These are phyloP conservation scores for Trilocha varians DNA, from an alignment of 2,888 invertebrate species.

Conservation along the genomic window DNA sequence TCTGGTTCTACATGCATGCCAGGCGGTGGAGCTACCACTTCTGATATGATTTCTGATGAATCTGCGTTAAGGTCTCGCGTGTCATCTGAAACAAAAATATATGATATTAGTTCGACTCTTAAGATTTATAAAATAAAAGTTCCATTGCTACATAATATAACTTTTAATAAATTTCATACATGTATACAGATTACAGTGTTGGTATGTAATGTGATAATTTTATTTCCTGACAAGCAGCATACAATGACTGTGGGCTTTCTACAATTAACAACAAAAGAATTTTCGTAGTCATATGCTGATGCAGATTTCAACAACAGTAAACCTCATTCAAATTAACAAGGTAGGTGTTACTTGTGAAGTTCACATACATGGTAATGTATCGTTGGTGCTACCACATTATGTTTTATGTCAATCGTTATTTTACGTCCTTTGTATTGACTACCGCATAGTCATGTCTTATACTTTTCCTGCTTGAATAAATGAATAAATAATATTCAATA, in stretches of 20 bases:
- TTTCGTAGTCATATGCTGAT: too few relatives aligned
- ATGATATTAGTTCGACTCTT: too few relatives aligned
- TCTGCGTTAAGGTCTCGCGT: slow-evolving; percentile 53
- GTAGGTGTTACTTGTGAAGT: slow-evolving; percentile 1
- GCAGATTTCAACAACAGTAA: too few relatives aligned
- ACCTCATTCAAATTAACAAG: slow-evolving; percentile 1
- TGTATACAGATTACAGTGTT: too few relatives aligned
- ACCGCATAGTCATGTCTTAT: slow-evolving; percentile 16
- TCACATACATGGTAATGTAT: slow-evolving; percentile 1
- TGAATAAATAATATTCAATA: slow-evolving; percentile 1
- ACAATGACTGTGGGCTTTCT: too few relatives aligned
- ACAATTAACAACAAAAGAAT: too few relatives aligned
- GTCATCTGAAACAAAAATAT: slow-evolving; percentile 50
- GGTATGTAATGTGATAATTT: too few relatives aligned
- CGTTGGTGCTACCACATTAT: slow-evolving; percentile 3
- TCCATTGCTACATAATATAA: too few relatives aligned
- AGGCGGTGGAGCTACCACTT: slow-evolving; percentile 56
- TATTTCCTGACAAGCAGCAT: too few relatives aligned
- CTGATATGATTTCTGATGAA: slow-evolving; percentile 61
- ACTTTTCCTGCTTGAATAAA: slow-evolving; percentile 31
- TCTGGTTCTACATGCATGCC: slow-evolving; percentile 29
- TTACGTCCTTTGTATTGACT: slow-evolving; percentile 21
- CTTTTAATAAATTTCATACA: too few relatives aligned
- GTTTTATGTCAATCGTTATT: slow-evolving; percentile 19
- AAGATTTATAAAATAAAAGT: too few relatives aligned